Conservation (phyloP, 2,797 vertebrate species). For the Melanotaenia nigrans region DNA sequence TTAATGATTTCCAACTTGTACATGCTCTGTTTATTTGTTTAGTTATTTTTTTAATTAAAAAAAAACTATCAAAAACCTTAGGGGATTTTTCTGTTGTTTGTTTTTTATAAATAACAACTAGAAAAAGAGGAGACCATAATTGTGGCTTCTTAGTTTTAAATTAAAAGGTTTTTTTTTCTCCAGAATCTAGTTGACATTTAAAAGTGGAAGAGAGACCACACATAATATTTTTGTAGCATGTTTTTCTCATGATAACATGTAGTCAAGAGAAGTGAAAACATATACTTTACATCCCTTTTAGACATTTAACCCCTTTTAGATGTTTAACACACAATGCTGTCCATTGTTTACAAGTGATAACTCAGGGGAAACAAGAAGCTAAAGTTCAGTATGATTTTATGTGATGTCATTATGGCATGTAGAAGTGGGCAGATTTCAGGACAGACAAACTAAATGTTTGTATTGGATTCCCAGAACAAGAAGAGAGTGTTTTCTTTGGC, state of each 20-base stretch:
- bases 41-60: neutral
- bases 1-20: too few relatives aligned
- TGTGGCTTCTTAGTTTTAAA: neutral
- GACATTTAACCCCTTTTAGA: neutral
- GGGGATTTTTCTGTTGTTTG: too few relatives aligned
- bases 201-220: neutral
- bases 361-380: too few relatives aligned
- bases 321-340: neutral
- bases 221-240: neutral
- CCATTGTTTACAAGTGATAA: neutral
- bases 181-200: neutral
- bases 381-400: neutral
- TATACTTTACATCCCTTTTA: neutral
- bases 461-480: neutral
- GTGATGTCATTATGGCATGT: neutral
- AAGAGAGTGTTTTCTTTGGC: conserved; percentile 34
- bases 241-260: neutral
- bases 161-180: neutral
- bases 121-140: neutral
- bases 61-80: neutral
- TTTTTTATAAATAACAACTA: too few relatives aligned
- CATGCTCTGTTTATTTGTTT: neutral
- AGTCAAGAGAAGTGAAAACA: neutral
- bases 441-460: neutral
- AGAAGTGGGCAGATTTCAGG: neutral